A percentile compares a stretch with the other conserved stretches of the same genome.
These are phyloP conservation scores for Drosophila rellima DNA, from an alignment of 2,888 invertebrate species.

Conservation along the genomic window DNA sequence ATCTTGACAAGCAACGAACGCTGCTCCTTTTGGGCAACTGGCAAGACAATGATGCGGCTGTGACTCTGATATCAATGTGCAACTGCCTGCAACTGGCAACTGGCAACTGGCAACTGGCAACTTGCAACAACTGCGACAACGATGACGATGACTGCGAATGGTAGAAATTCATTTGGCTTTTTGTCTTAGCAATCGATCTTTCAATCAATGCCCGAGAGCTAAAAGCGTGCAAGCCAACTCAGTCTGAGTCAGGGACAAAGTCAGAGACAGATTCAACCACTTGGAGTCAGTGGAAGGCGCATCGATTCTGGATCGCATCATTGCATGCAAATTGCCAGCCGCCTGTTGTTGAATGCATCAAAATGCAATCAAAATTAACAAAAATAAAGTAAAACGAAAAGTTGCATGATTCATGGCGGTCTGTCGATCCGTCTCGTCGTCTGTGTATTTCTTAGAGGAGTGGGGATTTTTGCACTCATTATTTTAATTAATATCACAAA, in stretches of 20 bases:
- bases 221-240: constrained; percentile 60
- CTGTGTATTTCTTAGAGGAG: constrained; percentile 29
- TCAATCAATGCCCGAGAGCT: constrained; percentile 78
- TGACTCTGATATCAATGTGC: constrained; percentile 55
- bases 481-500: constrained; percentile 75
- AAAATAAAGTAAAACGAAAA: constrained; percentile 10
- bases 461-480: constrained; percentile 55
- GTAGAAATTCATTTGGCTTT: constrained; percentile 73
- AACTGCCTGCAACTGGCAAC: constrained; percentile 34
- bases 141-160: constrained; percentile 28
- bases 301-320: constrained; percentile 51
- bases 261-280: background rate
- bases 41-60: constrained; percentile 75
- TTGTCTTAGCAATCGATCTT: constrained; percentile 80
- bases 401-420: constrained; percentile 60
- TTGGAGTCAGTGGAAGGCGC: constrained; percentile 22
- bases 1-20: constrained; percentile 70
- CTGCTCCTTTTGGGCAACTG: constrained; percentile 65
- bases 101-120: constrained; percentile 37
- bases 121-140: constrained; percentile 37
- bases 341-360: constrained; percentile 73
- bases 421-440: constrained; percentile 3
- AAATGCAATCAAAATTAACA: constrained; percentile 82
- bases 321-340: constrained; percentile 67
- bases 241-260: background rate